Base-by-base conservation (phyloP, 2,113 vertebrate genomes). In the Microtus oregoni region DNA sequence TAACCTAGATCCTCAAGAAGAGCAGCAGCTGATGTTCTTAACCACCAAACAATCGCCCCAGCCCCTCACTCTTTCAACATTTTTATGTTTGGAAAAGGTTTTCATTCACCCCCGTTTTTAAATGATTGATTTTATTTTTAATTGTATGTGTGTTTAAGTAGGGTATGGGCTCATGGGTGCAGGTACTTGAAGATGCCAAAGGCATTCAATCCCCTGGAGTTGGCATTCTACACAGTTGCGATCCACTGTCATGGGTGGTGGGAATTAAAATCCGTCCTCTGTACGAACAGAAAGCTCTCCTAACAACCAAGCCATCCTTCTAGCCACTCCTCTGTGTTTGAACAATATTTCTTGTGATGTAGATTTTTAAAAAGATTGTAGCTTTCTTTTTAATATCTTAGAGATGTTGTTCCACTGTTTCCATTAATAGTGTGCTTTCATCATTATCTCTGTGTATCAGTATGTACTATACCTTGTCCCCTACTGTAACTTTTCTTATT, bases 311-410 rank as follows among this genome's bases (percentile, higher is more conserved):
- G 52, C 35, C 35, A 38, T 26, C 52, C 35, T 82, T 38, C 22
- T n/a, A 61, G 52, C 19, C 22, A 17, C 35, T 20, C 32, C 24
- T 3, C 32, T 61, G 30, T 55, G 55, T 61, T 26, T 14, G 22
- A 82, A 52, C 26, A 58, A 32, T 35, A 86, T 67, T 86, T 67
- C 28, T 67, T 47, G 38, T 30, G 61, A 67, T 86, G 26, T 85
- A 47, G 13, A 86, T 22, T 10, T 81, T 85, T 67, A 65, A 44
- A 47, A 44, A 44, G 61, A 86, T 30, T 67, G 61, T 41, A 47
- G 70, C 91, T 95, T 91, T 67, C 32, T 67, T 72, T 92, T 92
- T 35, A 77, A 11, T 89, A 75, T 86, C 76, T 96, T 92, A 93
- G 70, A 95, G 35, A 86, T 55, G 11, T 67, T 41, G 3, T 58